Evolutionary conservation across 2,113 vertebrate genomes (phyloP).

Genomic region (Fulica atra): DNA sequence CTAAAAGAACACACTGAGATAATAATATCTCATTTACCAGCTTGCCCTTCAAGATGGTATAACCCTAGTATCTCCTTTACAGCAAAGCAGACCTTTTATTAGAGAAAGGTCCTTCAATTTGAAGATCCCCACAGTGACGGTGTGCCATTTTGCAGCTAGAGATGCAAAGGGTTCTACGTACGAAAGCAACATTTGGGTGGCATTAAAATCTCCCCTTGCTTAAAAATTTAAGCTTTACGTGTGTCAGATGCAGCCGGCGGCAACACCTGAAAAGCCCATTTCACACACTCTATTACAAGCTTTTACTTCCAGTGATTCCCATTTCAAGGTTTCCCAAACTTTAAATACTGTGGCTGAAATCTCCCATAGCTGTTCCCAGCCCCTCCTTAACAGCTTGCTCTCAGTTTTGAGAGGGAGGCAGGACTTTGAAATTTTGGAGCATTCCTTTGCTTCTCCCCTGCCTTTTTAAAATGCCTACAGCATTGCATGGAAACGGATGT

Average conservation of each 20-base stretch:
- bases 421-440: not conserved
- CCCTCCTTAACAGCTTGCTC: not conserved
- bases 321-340: not conserved
- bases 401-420: not conserved
- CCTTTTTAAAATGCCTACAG: not conserved
- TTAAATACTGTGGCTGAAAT: not conserved
- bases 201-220: not conserved
- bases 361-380: not conserved
- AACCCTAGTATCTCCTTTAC: not conserved
- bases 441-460: not conserved
- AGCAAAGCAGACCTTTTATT: slow-evolving; percentile 29
- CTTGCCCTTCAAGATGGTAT: slow-evolving; percentile 22
- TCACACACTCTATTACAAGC: not conserved
- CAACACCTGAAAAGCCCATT: not conserved
- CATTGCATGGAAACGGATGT: not conserved
- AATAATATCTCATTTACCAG: slow-evolving; percentile 52
- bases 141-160: not conserved
- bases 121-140: not conserved
- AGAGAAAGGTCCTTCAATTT: slow-evolving; percentile 2
- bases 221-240: not conserved
- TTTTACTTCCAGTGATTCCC: not conserved
- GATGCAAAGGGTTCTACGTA: not conserved
- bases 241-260: not conserved
- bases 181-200: not conserved
- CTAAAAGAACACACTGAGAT: slow-evolving; percentile 51